A percentile compares a stretch with the other conserved stretches of the same genome.
Evolutionary conservation across 2,797 vertebrate species (phyloP).

Genomic region (Sitta carolinensis): DNA sequence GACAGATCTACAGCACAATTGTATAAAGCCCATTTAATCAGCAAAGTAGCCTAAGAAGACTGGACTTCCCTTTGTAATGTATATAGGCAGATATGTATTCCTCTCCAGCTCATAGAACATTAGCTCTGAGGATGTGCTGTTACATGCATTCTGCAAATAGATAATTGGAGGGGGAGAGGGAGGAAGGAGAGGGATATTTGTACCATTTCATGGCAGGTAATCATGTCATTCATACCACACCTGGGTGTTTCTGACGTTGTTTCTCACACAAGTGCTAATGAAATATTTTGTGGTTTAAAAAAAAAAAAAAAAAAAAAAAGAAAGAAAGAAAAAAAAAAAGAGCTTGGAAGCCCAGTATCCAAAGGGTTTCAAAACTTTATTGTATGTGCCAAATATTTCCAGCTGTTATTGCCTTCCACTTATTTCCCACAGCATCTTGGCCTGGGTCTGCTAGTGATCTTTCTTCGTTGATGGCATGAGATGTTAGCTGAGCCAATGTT

Average conservation of each 20-base stretch:
- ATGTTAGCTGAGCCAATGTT: constrained; percentile 69
- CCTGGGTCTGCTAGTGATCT: constrained; percentile 55
- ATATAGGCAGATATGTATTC: not conserved
- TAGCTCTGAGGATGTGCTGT: not conserved
- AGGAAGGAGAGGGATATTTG: not conserved
- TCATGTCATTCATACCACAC: not conserved
- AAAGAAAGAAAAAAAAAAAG: not conserved
- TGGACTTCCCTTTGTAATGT: not conserved
- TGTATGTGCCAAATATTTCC: constrained; percentile 69
- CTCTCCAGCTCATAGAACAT: not conserved
- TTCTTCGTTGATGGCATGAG: constrained; percentile 51
- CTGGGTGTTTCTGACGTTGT: constrained; percentile 1
- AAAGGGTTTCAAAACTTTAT: constrained; percentile 59
- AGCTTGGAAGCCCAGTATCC: constrained; percentile 31
- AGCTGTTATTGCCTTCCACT: constrained; percentile 66
- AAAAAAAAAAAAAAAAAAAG: not conserved
- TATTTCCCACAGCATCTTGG: constrained; percentile 74
- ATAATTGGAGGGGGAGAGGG: not conserved
- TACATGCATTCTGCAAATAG: not conserved
- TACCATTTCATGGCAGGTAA: not conserved
- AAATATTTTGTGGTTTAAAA: not conserved
- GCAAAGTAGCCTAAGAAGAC: not conserved
- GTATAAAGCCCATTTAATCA: not conserved
- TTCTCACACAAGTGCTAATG: constrained; percentile 23
- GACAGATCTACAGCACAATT: not conserved